Evolutionary conservation across 1,140 invertebrate species (phyloP).

Genomic region (Listronotus oregonensis): DNA sequence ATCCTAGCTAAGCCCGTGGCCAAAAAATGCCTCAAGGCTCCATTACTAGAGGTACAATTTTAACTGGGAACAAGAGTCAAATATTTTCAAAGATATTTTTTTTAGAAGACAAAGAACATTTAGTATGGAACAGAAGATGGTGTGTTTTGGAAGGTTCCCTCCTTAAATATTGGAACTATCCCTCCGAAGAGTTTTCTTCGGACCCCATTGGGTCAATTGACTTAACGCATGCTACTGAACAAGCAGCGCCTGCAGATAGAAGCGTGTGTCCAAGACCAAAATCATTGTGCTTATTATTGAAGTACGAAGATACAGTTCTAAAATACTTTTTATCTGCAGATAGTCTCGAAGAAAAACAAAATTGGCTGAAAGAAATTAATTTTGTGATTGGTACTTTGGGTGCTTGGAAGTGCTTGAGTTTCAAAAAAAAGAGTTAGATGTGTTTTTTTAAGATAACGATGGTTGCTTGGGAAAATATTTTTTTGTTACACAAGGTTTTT

Average conservation of each 20-base stretch:
- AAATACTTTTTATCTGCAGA: slow-evolving; percentile 52
- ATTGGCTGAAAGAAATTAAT: slow-evolving; percentile 56
- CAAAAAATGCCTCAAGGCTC: no score
- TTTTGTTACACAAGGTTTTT: no score
- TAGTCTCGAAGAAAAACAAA: slow-evolving; percentile 50
- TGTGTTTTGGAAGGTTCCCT: slow-evolving; percentile 51
- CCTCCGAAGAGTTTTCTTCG: slow-evolving; percentile 48
- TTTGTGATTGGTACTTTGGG: slow-evolving; percentile 44
- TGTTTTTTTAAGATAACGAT: no score
- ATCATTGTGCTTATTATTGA: slow-evolving; percentile 51
- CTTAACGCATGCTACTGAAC: slow-evolving; percentile 48
- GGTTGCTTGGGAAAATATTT: no score
- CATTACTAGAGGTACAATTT: no score
- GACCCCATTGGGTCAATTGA: slow-evolving; percentile 51
- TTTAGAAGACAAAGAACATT: slow-evolving; percentile 28
- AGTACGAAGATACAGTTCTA: slow-evolving; percentile 32
- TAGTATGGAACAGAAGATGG: slow-evolving; percentile 57
- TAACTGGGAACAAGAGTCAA: no score
- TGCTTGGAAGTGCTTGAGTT: slow-evolving; percentile 14
- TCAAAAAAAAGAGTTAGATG: background rate
- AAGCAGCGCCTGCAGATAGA: slow-evolving; percentile 46
- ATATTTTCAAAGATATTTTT: slow-evolving; percentile 10
- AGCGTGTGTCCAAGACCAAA: slow-evolving; percentile 54
- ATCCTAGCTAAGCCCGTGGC: no score
- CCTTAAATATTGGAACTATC: slow-evolving; percentile 58